A percentile compares a stretch with the other conserved stretches of the same genome.
phyloP scores from a whole-genome alignment of 2,888 invertebrate genomes.

The Drosophila lacicola region DNA sequence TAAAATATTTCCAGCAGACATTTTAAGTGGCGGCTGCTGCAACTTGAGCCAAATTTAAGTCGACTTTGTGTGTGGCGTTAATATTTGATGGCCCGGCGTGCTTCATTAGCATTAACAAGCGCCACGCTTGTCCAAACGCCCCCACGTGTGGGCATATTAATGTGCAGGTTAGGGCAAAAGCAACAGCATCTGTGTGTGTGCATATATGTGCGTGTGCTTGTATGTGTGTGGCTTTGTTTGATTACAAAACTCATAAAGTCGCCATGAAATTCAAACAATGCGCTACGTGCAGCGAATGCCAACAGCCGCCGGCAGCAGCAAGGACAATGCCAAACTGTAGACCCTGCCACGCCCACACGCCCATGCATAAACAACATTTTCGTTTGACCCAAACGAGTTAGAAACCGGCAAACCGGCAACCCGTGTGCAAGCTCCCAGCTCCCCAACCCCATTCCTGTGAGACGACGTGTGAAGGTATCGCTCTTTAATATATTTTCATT shows the following conservation, averaged over 20 bases:
- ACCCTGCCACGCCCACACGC: conserved; percentile 19
- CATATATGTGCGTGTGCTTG: conserved; percentile 8
- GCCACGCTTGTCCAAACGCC: conserved; percentile 60
- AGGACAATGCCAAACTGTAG: conserved; percentile 30
- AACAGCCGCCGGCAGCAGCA: conserved; percentile 35
- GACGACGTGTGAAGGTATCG: conserved; percentile 58
- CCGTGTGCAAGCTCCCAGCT: no score
- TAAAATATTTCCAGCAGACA: conserved; percentile 61
- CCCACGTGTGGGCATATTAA: conserved; percentile 56
- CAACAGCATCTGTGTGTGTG: conserved; percentile 32
- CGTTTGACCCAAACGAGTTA: conserved; percentile 74
- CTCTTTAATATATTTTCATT: conserved; percentile 75
- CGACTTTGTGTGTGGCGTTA: conserved; percentile 16
- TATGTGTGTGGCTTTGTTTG: conserved; percentile 58
- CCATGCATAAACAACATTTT: conserved; percentile 71
- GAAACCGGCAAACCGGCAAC: conserved; percentile 33
- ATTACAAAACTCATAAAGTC: conserved; percentile 81
- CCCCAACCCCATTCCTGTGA: not conserved
- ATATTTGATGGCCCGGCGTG: conserved; percentile 39
- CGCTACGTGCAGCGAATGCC: conserved; percentile 75
- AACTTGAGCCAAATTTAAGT: conserved; percentile 30
- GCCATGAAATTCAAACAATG: conserved; percentile 82
- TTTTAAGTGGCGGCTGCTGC: conserved; percentile 56
- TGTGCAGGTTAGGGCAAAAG: conserved; percentile 49
- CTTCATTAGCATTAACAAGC: conserved; percentile 73